phyloP scores from a whole-genome alignment of 1,140 invertebrate species.

The Danaus plexippus region DNA sequence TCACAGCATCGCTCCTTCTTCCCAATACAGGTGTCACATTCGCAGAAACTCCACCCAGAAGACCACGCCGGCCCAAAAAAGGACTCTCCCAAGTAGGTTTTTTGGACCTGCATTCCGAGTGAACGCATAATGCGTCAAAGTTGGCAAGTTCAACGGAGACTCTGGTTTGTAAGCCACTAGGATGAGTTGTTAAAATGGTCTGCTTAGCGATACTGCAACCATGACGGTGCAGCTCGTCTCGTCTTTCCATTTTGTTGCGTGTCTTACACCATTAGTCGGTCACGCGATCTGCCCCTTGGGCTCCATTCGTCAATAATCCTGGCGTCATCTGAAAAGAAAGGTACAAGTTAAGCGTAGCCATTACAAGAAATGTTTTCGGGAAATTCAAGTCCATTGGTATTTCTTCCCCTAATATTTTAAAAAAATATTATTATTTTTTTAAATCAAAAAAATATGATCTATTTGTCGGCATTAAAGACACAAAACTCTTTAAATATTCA shows the following conservation, averaged over 20 bases:
- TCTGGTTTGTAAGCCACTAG: constrained; percentile 56
- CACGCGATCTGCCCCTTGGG: constrained; percentile 17
- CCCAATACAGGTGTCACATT: constrained; percentile 58
- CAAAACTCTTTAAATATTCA: too few species aligned
- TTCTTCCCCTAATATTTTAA: too few species aligned
- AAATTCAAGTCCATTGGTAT: too few species aligned
- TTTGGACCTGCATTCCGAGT: constrained; percentile 53
- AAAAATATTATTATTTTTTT: too few species aligned
- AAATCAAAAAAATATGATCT: too few species aligned
- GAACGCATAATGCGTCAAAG: constrained; percentile 52
- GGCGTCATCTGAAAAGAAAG: constrained; percentile 26
- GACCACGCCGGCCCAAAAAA: constrained; percentile 36
- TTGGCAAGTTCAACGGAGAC: constrained; percentile 64
- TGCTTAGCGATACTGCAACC: constrained; percentile 65
- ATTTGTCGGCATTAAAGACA: too few species aligned
- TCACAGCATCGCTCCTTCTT: constrained; percentile 48
- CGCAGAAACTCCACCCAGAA: constrained; percentile 52
- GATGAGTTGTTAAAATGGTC: constrained; percentile 61
- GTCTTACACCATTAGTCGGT: constrained; percentile 26
- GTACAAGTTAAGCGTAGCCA: not conserved
- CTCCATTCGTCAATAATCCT: constrained; percentile 21
- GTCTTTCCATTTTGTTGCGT: constrained; percentile 46
- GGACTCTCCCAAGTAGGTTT: constrained; percentile 52
- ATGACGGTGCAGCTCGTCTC: constrained; percentile 51
- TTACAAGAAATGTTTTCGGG: too few species aligned